A percentile compares a stretch with the other conserved stretches of the same genome.
These are phyloP conservation scores for Sternotherus odoratus DNA, from an alignment of 2,797 vertebrate species.

Conservation along the genomic window DNA sequence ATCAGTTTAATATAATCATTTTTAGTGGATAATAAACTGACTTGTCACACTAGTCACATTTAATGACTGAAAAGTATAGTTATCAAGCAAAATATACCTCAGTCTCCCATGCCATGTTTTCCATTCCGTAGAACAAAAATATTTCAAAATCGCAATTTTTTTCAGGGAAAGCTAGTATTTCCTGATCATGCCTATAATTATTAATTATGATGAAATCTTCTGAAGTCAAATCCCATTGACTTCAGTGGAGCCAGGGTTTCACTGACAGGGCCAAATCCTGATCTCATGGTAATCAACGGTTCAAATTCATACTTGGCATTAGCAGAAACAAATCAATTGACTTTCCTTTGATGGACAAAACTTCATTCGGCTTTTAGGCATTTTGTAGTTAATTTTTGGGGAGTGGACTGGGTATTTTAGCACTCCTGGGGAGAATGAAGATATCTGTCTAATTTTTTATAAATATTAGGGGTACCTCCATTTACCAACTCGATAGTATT, in stretches of 20 bases:
- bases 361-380: neutral
- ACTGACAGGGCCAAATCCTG: too few species aligned
- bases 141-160: neutral
- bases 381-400: neutral
- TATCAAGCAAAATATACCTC: neutral
- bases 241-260: too few species aligned
- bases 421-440: neutral
- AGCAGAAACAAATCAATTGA: neutral
- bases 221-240: neutral
- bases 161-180: neutral
- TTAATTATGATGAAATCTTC: accelerated
- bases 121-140: neutral
- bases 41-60: neutral
- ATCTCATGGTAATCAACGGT: too few species aligned
- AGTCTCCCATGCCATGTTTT: accelerated
- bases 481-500: too few species aligned
- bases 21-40: neutral
- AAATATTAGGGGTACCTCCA: neutral
- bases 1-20: neutral
- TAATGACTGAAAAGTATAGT: neutral
- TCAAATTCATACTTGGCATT: neutral
- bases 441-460: neutral
- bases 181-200: neutral
- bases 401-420: too few species aligned
- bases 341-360: neutral